These are phyloP conservation scores for Periophthalmodon schlosseri DNA, from an alignment of 2,113 vertebrate species.

Conservation along the genomic window DNA sequence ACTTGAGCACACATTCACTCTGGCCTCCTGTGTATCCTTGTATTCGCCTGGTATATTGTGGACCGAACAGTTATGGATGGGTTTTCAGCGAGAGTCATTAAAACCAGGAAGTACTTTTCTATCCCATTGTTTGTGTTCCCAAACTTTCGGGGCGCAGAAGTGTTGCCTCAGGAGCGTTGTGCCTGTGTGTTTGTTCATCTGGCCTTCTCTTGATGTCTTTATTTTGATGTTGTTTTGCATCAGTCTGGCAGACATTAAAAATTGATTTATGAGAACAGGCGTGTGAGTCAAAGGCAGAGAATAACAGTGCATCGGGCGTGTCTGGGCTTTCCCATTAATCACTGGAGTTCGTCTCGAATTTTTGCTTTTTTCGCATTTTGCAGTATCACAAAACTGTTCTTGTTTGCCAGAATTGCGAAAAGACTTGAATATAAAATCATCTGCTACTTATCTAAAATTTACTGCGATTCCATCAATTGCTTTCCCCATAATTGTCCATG, in stretches of 20 bases:
- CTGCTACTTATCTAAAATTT: neutral
- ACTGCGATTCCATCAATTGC: neutral
- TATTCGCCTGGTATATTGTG: neutral
- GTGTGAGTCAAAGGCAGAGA: conserved; percentile 7
- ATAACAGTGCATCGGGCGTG: neutral
- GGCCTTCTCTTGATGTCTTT: conserved; percentile 16
- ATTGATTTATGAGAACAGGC: conserved; percentile 5
- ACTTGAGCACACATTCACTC: conserved; percentile 28
- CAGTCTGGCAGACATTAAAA: conserved; percentile 20
- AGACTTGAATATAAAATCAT: neutral
- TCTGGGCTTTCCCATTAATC: neutral
- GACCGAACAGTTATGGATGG: conserved; percentile 18
- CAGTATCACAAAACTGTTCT: neutral
- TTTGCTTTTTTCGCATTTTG: neutral
- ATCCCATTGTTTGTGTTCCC: conserved; percentile 35
- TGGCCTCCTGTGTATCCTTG: conserved; percentile 15
- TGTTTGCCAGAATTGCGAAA: neutral
- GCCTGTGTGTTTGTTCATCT: conserved; percentile 14
- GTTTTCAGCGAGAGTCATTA: conserved; percentile 31
- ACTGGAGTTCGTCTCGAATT: conserved; percentile 1
- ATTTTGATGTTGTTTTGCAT: conserved; percentile 17
- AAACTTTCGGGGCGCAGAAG: conserved; percentile 32
- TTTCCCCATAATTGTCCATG: neutral
- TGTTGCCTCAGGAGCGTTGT: conserved; percentile 38
- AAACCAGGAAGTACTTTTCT: conserved; percentile 31